Evolutionary conservation across 1,140 invertebrate genomes (phyloP).

Genomic region (Belonocnema kinseyi): DNA sequence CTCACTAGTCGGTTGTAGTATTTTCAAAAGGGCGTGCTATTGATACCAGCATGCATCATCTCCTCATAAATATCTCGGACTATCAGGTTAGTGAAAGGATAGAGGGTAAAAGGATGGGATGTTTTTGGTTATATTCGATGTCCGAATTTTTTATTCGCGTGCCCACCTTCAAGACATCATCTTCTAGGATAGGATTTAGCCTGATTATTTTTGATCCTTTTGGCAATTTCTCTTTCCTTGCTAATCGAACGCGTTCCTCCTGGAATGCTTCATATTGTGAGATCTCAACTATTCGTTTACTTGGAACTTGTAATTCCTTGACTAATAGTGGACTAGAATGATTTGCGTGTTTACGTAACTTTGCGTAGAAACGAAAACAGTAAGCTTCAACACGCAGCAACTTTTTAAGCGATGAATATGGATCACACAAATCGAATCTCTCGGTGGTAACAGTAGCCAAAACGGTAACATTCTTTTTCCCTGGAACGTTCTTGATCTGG

Average conservation of each 20-base stretch:
- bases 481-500: background rate
- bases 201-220: background rate
- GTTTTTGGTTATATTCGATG: background rate
- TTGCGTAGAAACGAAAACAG: background rate
- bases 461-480: background rate
- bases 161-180: background rate
- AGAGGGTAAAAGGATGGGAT: background rate
- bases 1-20: background rate
- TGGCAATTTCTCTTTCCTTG: background rate
- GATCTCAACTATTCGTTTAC: background rate
- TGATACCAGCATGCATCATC: too few species aligned
- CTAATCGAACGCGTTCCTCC: background rate
- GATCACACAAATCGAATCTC: background rate
- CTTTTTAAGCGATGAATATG: background rate
- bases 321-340: background rate
- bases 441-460: background rate
- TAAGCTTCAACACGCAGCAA: background rate
- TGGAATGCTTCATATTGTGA: background rate
- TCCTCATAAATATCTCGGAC: too few species aligned
- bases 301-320: background rate
- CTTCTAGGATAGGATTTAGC: background rate
- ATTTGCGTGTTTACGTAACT: background rate
- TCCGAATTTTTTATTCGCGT: background rate
- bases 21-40: constrained; percentile 31
- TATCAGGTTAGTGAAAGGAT: too few species aligned